Evolutionary conservation across 2,113 vertebrate species (phyloP).

Genomic region (Gallinago jamesoni): DNA sequence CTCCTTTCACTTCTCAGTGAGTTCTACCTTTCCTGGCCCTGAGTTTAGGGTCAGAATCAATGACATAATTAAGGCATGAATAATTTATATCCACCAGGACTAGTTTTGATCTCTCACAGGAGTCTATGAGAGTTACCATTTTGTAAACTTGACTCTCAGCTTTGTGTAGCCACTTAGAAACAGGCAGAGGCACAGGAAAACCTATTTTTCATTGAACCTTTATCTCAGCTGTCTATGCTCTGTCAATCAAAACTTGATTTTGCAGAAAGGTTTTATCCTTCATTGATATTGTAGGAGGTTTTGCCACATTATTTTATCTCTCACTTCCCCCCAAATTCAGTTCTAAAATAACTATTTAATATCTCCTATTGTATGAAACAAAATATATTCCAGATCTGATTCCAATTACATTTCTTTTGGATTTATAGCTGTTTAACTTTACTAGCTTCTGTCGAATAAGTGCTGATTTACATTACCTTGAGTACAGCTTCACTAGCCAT

Average conservation of each 20-base stretch:
- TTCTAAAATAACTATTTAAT: neutral
- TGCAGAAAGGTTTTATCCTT: neutral
- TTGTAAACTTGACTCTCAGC: neutral
- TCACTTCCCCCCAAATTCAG: neutral
- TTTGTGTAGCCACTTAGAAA: neutral
- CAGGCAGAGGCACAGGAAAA: neutral
- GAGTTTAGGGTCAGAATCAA: neutral
- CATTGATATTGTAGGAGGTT: neutral
- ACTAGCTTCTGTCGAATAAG: neutral
- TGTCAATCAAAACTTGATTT: slow-evolving; percentile 9
- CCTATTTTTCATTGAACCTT: neutral
- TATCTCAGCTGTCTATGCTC: neutral
- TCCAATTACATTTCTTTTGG: neutral
- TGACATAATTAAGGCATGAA: neutral
- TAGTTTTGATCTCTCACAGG: neutral
- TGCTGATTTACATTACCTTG: neutral
- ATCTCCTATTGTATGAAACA: neutral
- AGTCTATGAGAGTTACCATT: neutral
- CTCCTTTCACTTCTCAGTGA: neutral
- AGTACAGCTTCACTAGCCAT: neutral
- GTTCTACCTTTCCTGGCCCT: neutral
- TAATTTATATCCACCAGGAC: neutral
- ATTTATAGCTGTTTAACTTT: neutral
- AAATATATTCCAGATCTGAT: neutral
- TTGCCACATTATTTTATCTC: neutral